phyloP scores from a whole-genome alignment of 2,797 vertebrate species.

The Chloroceryle amazona region DNA sequence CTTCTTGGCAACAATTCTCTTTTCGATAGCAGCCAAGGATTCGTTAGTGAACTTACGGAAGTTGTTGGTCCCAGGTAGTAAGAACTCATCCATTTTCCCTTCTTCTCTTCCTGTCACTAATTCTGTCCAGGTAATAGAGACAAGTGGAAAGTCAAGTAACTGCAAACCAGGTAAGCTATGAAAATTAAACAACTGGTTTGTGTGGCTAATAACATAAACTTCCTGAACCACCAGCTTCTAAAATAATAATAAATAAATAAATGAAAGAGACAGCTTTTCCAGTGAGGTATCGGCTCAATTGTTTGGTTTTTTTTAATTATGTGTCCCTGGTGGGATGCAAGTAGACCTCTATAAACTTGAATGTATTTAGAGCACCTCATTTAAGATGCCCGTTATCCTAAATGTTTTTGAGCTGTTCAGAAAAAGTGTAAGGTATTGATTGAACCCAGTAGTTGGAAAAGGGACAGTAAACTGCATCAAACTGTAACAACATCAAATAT shows the following conservation, averaged over 20 bases:
- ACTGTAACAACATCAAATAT: neutral
- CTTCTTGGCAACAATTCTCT: constrained; percentile 86
- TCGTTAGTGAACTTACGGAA: constrained; percentile 93
- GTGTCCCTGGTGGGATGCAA: neutral
- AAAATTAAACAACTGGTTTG: neutral
- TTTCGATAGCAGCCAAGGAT: constrained; percentile 92
- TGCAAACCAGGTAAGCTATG: neutral
- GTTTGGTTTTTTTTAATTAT: neutral
- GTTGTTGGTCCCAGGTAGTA: constrained; percentile 88
- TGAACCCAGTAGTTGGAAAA: neutral
- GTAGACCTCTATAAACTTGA: neutral
- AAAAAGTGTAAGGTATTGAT: rapidly evolving
- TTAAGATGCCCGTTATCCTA: neutral
- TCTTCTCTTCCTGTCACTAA: constrained; percentile 85
- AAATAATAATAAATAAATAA: neutral
- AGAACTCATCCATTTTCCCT: constrained; percentile 96
- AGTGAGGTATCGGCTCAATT: neutral
- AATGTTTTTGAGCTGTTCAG: neutral
- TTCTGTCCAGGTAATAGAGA: constrained; percentile 76
- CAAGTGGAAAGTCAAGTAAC: constrained; percentile 58
- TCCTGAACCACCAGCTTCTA: neutral
- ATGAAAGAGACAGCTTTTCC: neutral
- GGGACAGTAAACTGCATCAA: neutral
- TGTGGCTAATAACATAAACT: neutral
- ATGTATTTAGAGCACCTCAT: neutral